Evolutionary conservation across 2,797 vertebrate species (phyloP), one percentile per base, ranked within the genome.

Genomic region (Ficedula albicollis): DNA sequence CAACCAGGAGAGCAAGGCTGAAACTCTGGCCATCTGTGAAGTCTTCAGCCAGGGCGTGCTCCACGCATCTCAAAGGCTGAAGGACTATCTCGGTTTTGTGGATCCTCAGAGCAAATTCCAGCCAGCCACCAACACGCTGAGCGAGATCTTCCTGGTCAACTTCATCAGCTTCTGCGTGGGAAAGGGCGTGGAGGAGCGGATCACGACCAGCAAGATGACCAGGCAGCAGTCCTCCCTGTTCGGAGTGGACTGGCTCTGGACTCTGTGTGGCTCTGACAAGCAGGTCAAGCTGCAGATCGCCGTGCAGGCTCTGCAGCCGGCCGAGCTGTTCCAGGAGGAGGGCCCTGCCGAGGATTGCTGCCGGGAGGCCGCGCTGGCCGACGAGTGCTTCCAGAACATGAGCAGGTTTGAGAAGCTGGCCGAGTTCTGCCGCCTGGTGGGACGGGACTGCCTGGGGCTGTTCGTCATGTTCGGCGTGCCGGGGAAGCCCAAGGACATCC

Each of bases 21-120:
- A 98, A 77, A 83, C 59, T 17, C 34, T 69, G 7, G 9, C 38
- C 8, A 15, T 95, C 32, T 94, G 92, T 14, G 95, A 98, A 54
- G 91, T 96, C 49, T 96, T 98, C 85, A 95, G 96, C 52, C 94
- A 81, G 62, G 97, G 94, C 0, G 39, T 96, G 15, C 72, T 94
- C 43, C 78, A 88, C 1, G 95, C 96, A 1, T 96, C 97, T 22
- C 93, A 95, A 67, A 97, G 95, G 60, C 92, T 98, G 64, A 94
- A 96, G 92, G 96, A 96, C 30, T 97, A 87, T 19, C 95, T 98
- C 6, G 96, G 96, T 13, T 98, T 98, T 8, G 39, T 97, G 68
- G 97, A 96, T 68, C 96, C 96, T 10, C 88, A 82, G 34, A 97
- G 95, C 62, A 97, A 94, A 90, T 95, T 98, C 44, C 75, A 85